Percentiles rank a stretch among this genome's conserved stretches.
Conservation (phyloP, 2,888 invertebrate genomes). For the Metallyticus violacea region DNA sequence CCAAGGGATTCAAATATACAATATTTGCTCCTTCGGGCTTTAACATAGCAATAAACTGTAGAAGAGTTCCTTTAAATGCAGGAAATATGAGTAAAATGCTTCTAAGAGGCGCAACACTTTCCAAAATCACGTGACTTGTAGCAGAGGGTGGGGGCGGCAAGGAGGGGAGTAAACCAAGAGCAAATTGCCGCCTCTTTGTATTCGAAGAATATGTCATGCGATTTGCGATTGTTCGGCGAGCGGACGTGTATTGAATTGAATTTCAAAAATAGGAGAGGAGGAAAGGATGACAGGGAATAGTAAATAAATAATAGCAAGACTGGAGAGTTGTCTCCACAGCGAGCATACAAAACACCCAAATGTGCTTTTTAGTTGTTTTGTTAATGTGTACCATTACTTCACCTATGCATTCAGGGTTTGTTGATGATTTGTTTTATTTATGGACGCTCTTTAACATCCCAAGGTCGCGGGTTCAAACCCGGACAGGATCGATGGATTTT, state of each 20-base stretch:
- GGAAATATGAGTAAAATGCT: not conserved
- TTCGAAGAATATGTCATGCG: slow-evolving; percentile 25
- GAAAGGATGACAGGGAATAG: not conserved
- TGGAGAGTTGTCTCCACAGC: not conserved
- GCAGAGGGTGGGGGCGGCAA: not conserved
- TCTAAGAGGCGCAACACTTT: not conserved
- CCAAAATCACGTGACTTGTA: not conserved
- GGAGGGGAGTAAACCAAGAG: slow-evolving; percentile 14
- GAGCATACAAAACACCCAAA: not conserved
- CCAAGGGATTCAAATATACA: no score
- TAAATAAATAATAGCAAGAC: not conserved
- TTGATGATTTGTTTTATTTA: no score
- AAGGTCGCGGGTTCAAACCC: no score
- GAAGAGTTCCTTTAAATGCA: not conserved
- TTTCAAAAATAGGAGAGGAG: not conserved
- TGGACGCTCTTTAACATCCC: no score
- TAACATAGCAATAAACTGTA: no score
- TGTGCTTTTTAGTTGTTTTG: no score
- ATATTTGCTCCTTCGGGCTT: no score
- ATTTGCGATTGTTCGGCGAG: slow-evolving; percentile 28
- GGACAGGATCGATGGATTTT: no score
- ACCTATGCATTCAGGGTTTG: no score
- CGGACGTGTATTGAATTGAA: slow-evolving; percentile 25
- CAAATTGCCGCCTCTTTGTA: slow-evolving; percentile 31
- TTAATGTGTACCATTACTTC: no score